phyloP scores from a whole-genome alignment of 1,140 invertebrate genomes.

The honey bee (Apis mellifera) region DNA sequence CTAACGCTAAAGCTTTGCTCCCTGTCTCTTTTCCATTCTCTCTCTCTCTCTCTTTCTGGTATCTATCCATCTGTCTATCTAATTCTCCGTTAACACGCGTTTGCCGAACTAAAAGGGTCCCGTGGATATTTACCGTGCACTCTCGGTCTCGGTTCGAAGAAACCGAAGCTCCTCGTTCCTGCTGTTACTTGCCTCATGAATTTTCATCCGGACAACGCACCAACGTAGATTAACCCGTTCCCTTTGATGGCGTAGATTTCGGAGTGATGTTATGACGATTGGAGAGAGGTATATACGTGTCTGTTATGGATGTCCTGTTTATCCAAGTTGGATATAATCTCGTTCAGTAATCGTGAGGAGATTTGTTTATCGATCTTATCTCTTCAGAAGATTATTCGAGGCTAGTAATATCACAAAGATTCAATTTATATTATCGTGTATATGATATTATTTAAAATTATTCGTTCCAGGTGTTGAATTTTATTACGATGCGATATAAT shows the following conservation, averaged over 20 bases:
- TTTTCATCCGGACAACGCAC: constrained; percentile 30
- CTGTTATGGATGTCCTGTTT: background rate
- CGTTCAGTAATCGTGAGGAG: background rate
- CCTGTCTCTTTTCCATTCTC: background rate
- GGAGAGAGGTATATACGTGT: too few relatives aligned
- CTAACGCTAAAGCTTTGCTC: background rate
- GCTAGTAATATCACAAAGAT: too few relatives aligned
- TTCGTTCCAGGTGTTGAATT: too few relatives aligned
- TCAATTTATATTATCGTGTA: too few relatives aligned
- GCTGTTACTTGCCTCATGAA: constrained; percentile 38
- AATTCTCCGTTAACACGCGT: constrained; percentile 39
- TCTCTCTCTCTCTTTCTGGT: too few relatives aligned
- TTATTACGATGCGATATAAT: too few relatives aligned
- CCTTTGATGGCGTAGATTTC: background rate
- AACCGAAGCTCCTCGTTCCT: background rate
- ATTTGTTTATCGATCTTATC: too few relatives aligned
- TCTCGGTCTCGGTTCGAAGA: constrained; percentile 47
- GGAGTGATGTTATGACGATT: background rate
- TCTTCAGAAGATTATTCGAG: too few relatives aligned
- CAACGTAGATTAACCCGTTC: background rate
- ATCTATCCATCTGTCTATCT: too few relatives aligned
- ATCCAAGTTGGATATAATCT: background rate
- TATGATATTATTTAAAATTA: too few relatives aligned
- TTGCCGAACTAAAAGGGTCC: constrained; percentile 53
- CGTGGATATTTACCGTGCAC: constrained; percentile 50